Evolutionary conservation across 2,888 invertebrate species (phyloP).

Genomic region (Odontocolon sp.): DNA sequence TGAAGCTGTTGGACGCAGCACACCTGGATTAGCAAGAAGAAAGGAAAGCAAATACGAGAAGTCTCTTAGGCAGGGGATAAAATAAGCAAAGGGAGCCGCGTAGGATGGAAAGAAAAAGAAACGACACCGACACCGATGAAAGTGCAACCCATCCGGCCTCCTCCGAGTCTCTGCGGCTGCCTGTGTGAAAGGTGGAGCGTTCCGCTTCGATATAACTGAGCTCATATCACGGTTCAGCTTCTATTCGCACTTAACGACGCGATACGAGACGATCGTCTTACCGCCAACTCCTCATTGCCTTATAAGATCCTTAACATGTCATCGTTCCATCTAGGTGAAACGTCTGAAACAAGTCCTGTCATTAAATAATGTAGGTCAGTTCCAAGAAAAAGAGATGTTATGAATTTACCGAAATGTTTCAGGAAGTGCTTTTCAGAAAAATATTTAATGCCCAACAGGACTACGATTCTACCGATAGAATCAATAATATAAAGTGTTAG

Average conservation of each 20-base stretch:
- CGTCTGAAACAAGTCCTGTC: neutral
- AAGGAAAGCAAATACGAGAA: slow-evolving; percentile 67
- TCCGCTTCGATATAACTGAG: slow-evolving; percentile 39
- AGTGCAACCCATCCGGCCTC: slow-evolving; percentile 67
- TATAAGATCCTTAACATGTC: neutral
- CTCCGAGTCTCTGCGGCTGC: slow-evolving; percentile 10
- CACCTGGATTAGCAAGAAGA: slow-evolving; percentile 34
- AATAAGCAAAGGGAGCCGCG: slow-evolving; percentile 55
- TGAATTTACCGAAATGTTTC: neutral
- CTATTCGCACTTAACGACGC: slow-evolving; percentile 22
- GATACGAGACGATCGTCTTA: slow-evolving; percentile 40
- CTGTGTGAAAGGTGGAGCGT: slow-evolving; percentile 70
- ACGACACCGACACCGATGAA: slow-evolving; percentile 65
- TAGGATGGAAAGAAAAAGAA: slow-evolving; percentile 56
- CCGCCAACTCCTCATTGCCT: neutral
- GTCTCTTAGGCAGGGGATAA: slow-evolving; percentile 55
- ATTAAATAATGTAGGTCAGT: neutral
- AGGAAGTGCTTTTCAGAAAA: no score
- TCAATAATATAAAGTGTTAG: no score
- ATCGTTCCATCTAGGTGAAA: neutral
- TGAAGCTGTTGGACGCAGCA: neutral
- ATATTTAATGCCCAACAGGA: no score
- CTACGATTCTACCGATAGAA: no score
- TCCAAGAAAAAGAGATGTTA: neutral
- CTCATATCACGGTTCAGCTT: slow-evolving; percentile 7